phyloP scores from a whole-genome alignment of 2,888 invertebrate species.

The Furcula furcula region DNA sequence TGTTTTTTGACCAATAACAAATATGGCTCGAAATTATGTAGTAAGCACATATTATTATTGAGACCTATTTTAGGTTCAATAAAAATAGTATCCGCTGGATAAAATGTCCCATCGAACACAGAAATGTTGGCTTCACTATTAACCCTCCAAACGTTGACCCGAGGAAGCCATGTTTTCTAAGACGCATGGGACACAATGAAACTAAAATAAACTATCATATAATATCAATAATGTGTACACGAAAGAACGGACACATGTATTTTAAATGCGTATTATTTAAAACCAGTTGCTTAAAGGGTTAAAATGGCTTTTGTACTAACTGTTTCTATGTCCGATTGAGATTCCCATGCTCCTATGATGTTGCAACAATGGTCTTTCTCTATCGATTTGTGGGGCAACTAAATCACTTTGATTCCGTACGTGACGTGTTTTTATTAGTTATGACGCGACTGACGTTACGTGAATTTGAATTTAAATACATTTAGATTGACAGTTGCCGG shows the following conservation, averaged over 20 bases:
- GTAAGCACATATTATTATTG: no score
- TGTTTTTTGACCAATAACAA: no score
- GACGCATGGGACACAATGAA: constrained; percentile 22
- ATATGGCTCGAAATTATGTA: no score
- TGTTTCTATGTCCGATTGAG: constrained; percentile 55
- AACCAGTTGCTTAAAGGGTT: constrained; percentile 68
- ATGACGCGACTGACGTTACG: constrained; percentile 67
- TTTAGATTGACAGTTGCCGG: constrained; percentile 36
- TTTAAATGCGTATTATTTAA: constrained; percentile 78
- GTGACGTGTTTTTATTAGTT: constrained; percentile 68
- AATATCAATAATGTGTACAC: constrained; percentile 79
- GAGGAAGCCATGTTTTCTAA: constrained; percentile 50
- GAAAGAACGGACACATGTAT: constrained; percentile 75
- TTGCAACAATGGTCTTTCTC: constrained; percentile 44
- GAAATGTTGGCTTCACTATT: constrained; percentile 9
- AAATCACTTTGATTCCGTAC: constrained; percentile 59
- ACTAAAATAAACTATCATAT: constrained; percentile 79
- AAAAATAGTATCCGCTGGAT: no score
- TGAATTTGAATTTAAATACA: constrained; percentile 51
- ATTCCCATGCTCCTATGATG: constrained; percentile 65
- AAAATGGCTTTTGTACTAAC: constrained; percentile 28
- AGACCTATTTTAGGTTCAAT: no score
- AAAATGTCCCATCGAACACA: constrained; percentile 2
- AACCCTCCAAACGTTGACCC: constrained; percentile 40
- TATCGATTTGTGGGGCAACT: constrained; percentile 66